Conservation (phyloP, 35 echinoderm and acorn worm genomes). For the Apostichopus japonicus region DNA sequence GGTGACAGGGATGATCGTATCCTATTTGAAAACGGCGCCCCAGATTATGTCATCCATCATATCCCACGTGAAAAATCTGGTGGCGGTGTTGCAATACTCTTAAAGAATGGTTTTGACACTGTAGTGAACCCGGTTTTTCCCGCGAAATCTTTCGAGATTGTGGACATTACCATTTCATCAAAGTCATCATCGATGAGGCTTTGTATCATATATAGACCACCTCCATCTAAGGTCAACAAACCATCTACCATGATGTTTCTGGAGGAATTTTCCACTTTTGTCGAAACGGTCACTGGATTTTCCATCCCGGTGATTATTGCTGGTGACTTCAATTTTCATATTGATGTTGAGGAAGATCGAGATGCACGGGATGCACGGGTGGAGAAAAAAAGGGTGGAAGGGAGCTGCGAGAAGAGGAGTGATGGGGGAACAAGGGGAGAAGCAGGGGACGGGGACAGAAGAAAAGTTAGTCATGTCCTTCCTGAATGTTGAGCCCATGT, state of each 20-base stretch:
- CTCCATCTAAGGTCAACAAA: slow-evolving; percentile 50
- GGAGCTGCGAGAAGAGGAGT: too few relatives aligned
- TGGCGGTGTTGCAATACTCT: not conserved
- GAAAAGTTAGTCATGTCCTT: too few relatives aligned
- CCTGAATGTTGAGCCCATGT: too few relatives aligned
- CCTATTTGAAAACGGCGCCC: too few relatives aligned
- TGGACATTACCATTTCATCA: slow-evolving; percentile 44
- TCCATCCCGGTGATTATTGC: slow-evolving; percentile 23
- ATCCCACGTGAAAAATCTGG: not conserved
- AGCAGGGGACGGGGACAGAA: too few relatives aligned
- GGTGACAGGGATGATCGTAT: too few relatives aligned
- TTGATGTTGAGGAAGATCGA: not conserved
- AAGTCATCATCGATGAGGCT: slow-evolving; percentile 54
- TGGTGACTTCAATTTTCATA: not conserved
- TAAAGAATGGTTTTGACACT: not conserved
- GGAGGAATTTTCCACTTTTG: slow-evolving; percentile 33
- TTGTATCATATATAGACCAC: slow-evolving; percentile 30
- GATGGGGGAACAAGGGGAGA: too few relatives aligned
- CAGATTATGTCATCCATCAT: too few relatives aligned
- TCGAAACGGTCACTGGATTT: slow-evolving; percentile 12
- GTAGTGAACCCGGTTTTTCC: not conserved
- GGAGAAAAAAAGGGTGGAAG: too few relatives aligned
- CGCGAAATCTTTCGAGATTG: slow-evolving; percentile 45
- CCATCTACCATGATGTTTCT: slow-evolving; percentile 57
- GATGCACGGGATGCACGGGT: not conserved